Conservation (phyloP, 1,140 invertebrate genomes). For the Euwallacea fornicatus region DNA sequence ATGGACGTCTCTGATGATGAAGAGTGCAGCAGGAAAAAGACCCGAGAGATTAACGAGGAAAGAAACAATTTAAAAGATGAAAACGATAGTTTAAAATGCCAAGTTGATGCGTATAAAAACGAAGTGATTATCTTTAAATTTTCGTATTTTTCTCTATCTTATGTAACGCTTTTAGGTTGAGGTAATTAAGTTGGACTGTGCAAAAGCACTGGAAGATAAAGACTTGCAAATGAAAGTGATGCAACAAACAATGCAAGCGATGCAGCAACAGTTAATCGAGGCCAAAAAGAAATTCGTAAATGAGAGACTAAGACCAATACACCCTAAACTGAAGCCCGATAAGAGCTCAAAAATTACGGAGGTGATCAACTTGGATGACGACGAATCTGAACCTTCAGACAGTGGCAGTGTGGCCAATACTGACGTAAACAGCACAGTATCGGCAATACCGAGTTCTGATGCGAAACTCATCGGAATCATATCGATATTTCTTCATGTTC, state of each 20-base stretch:
- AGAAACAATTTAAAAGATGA: constrained; percentile 68
- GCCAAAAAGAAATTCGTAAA: constrained; percentile 66
- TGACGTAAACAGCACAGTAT: constrained; percentile 16
- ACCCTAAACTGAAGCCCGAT: constrained; percentile 57
- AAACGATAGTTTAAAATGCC: constrained; percentile 87
- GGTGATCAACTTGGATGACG: constrained; percentile 49
- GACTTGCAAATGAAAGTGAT: constrained; percentile 73
- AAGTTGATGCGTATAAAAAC: constrained; percentile 93
- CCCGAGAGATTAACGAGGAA: constrained; percentile 56
- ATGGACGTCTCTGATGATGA: constrained; percentile 82
- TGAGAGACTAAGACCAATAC: constrained; percentile 62
- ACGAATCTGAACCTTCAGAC: constrained; percentile 47
- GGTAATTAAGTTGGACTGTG: constrained; percentile 68
- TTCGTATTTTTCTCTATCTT: neutral
- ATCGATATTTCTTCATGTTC: constrained; percentile 82
- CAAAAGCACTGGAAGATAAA: constrained; percentile 67
- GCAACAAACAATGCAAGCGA: constrained; percentile 77
- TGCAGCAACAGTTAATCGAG: constrained; percentile 75
- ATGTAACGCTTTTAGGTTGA: constrained; percentile 56
- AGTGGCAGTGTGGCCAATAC: constrained; percentile 30
- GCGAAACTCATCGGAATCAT: constrained; percentile 76
- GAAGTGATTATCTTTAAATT: constrained; percentile 61
- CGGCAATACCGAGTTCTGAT: constrained; percentile 50
- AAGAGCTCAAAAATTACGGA: constrained; percentile 40
- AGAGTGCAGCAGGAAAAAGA: constrained; percentile 56